Percentiles rank a stretch among this genome's conserved stretches.
Conservation (phyloP, 2,888 invertebrate genomes). For the Microplitis deprimator region DNA sequence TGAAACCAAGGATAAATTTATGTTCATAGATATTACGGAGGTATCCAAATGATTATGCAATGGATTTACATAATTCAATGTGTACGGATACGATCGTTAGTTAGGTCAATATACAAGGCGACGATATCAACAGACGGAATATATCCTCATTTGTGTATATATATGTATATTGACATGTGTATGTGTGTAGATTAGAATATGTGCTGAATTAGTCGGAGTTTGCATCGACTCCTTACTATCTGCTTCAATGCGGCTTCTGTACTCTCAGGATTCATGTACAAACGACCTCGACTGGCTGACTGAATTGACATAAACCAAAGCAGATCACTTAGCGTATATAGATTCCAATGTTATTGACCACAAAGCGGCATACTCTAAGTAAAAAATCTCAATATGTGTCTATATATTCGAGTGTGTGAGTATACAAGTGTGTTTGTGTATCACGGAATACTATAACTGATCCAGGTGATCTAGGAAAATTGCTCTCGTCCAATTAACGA, state of each 20-base stretch:
- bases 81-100: slow-evolving; percentile 9
- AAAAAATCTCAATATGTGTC: not conserved
- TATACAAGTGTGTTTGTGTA: not conserved
- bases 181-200: slow-evolving; percentile 19
- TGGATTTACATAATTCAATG: slow-evolving; percentile 27
- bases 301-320: slow-evolving; percentile 47
- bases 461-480: slow-evolving; percentile 17
- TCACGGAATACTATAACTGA: slow-evolving; percentile 18
- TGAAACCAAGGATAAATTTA: no score
- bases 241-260: not conserved
- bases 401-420: not conserved
- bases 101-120: slow-evolving; percentile 5
- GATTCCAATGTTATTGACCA: slow-evolving; percentile 23
- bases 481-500: slow-evolving; percentile 36
- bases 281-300: slow-evolving; percentile 30
- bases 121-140: slow-evolving; percentile 24
- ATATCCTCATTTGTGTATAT: slow-evolving; percentile 32
- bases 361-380: not conserved
- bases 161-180: not conserved
- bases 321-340: slow-evolving; percentile 26
- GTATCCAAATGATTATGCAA: slow-evolving; percentile 12
- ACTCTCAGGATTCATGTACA: slow-evolving; percentile 18
- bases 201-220: slow-evolving; percentile 36
- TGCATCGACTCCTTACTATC: slow-evolving; percentile 22
- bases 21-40: not conserved